Evolutionary conservation across 2,113 vertebrate genomes (phyloP), one percentile per base, ranked within the genome.

Genomic region (Fulica atra): DNA sequence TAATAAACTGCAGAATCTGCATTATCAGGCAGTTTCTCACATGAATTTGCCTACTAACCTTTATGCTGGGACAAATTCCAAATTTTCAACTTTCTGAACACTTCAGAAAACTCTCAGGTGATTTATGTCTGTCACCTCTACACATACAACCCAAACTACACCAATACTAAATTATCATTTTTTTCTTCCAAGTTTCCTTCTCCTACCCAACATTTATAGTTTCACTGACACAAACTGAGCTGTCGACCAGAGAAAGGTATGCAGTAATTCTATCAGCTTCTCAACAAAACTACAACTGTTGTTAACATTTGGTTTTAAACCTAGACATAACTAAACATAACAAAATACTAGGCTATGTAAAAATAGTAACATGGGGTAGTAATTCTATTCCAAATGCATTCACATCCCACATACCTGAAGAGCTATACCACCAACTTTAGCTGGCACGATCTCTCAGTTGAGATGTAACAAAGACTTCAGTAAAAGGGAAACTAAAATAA

Each of bases 81-180:
- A 44, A 81, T 89, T 72, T 81, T 61, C 80, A 85, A 72, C 86
- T 83, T 51, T 29, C 46, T 76, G 61, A 92, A 66, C 50, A 51
- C 65, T 76, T 89, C 73, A 86, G 71, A 81, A 73, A 86, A 72
- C 72, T 36, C n/a, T 71, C 83, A 95, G 80, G 88, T 93, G 88
- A 88, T 91, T 78, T 40, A 60, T 48, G 48, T 48, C 56, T 69
- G 87, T 44, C 53, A 63, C 79, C 88, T 91, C 73, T 68, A 89
- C 86, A 61, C 29, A 86, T 54, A 84, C 18, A 96, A 90, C 35
- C 46, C 65, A 81, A 94, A 74, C 83, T 40, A 76, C 61, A 94
- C 15, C 66, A 81, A 70, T 59, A 69, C 50, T 11, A 59, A 91
- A 93, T 70, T 91, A 93, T 18, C 61, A 51, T 85, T 61, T 92